Evolutionary conservation across 2,113 vertebrate genomes (phyloP).

Genomic region (Trogon melanurus): DNA sequence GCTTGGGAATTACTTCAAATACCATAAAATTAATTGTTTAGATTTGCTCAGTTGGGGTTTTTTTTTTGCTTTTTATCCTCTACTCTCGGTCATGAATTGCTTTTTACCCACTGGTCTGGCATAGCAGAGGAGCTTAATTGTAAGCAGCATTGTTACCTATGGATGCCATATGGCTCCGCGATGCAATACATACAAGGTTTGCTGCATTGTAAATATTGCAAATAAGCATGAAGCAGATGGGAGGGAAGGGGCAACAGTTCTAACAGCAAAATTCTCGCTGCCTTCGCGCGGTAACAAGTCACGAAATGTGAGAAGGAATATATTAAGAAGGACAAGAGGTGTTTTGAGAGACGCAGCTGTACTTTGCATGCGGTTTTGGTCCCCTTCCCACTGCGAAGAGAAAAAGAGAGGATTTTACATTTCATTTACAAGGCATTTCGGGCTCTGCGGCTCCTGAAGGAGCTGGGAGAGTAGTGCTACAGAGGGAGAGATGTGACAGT

Average conservation of each 20-base stretch:
- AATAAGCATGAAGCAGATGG: slow-evolving; percentile 6
- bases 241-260: neutral
- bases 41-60: neutral
- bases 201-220: neutral
- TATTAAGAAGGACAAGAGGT: slow-evolving; percentile 4
- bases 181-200: fast-evolving
- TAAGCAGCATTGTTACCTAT: neutral
- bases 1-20: neutral
- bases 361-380: neutral
- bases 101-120: neutral
- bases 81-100: neutral
- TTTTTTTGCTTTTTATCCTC: neutral
- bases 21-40: neutral
- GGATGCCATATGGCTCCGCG: neutral
- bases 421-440: neutral
- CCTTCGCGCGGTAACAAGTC: neutral
- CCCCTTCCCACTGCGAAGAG: neutral
- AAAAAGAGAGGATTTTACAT: neutral
- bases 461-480: neutral
- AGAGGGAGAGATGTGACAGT: neutral
- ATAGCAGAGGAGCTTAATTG: neutral
- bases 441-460: neutral
- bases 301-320: neutral
- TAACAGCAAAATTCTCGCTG: neutral
- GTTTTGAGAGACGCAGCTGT: neutral